Conservation (phyloP, 2,888 invertebrate genomes). For the Pheosia tremula region DNA sequence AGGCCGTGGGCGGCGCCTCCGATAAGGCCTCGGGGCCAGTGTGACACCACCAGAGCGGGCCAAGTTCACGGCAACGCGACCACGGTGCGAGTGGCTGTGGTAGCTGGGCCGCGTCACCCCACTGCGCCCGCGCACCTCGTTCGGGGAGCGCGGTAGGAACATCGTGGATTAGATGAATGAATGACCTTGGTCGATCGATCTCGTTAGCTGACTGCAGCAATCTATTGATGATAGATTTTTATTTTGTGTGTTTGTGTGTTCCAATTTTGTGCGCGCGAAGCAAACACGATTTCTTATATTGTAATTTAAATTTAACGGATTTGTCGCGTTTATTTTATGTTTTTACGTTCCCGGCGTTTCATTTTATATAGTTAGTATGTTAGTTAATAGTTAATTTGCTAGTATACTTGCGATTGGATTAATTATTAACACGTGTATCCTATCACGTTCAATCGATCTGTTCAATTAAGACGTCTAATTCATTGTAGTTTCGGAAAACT, state of each 20-base stretch:
- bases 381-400: too few species aligned
- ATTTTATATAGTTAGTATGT: too few species aligned
- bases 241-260: slow-evolving; percentile 15
- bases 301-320: neutral
- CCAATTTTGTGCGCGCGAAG: slow-evolving; percentile 18
- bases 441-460: slow-evolving; percentile 13
- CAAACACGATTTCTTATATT: neutral
- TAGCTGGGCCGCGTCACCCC: slow-evolving; percentile 42
- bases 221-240: slow-evolving; percentile 22
- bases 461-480: slow-evolving; percentile 10
- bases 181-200: slow-evolving; percentile 59
- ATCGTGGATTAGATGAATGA: slow-evolving; percentile 54
- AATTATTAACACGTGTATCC: too few species aligned
- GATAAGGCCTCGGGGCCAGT: slow-evolving; percentile 80
- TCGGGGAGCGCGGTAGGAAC: slow-evolving; percentile 49
- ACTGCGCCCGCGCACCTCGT: slow-evolving; percentile 26
- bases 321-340: too few species aligned
- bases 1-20: slow-evolving; percentile 81
- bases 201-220: slow-evolving; percentile 33
- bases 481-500: slow-evolving; percentile 16
- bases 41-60: slow-evolving; percentile 70
- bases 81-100: slow-evolving; percentile 66
- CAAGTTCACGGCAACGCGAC: slow-evolving; percentile 81
- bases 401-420: too few species aligned
- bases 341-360: too few species aligned